Evolutionary conservation across 2,113 vertebrate species (phyloP).

Genomic region (Cavia aperea): DNA sequence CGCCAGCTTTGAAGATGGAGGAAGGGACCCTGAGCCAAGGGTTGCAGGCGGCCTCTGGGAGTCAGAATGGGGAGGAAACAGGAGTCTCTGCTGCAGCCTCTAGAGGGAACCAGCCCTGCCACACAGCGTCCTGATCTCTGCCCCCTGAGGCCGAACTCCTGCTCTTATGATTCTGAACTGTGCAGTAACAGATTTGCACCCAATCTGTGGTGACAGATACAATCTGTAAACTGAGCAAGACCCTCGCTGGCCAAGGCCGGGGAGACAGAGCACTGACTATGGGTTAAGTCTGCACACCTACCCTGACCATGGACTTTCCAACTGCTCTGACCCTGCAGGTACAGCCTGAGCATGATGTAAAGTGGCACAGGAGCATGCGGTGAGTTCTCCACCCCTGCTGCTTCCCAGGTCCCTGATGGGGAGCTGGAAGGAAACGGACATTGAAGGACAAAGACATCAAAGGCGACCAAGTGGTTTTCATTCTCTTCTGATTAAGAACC

Average conservation of each 20-base stretch:
- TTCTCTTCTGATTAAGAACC: neutral
- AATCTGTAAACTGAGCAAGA: rapidly evolving
- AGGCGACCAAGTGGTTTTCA: neutral
- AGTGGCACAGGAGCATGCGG: rapidly evolving
- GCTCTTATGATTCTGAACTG: neutral
- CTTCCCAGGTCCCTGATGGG: neutral
- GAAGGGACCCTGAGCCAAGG: rapidly evolving
- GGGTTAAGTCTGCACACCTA: rapidly evolving
- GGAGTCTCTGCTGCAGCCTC: rapidly evolving
- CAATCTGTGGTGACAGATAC: rapidly evolving
- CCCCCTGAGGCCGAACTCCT: rapidly evolving
- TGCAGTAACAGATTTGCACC: rapidly evolving
- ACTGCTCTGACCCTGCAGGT: rapidly evolving
- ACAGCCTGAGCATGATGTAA: rapidly evolving
- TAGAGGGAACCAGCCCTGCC: neutral
- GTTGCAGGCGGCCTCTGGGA: rapidly evolving
- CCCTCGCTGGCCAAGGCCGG: neutral
- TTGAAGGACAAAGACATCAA: neutral
- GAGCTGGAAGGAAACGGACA: neutral
- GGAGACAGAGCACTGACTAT: rapidly evolving
- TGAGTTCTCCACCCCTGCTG: neutral
- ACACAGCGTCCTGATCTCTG: neutral
- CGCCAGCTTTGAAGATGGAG: rapidly evolving
- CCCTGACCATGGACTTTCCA: rapidly evolving
- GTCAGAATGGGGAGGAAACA: rapidly evolving